Evolutionary conservation across 1,140 invertebrate species (phyloP).

Genomic region (Achroia grisella): DNA sequence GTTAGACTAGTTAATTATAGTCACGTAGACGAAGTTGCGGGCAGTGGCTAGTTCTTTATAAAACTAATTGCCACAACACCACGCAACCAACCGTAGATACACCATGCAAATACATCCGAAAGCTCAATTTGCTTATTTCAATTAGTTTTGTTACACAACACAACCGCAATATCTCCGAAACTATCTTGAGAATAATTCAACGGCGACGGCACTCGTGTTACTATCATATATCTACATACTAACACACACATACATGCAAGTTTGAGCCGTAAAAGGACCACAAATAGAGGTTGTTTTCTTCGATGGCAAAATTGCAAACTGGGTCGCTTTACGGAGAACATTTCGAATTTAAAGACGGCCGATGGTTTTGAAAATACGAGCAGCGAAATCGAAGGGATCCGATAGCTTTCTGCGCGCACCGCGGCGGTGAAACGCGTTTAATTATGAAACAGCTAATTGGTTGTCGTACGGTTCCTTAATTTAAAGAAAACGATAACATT

Average conservation of each 20-base stretch:
- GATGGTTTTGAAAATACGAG: slow-evolving; percentile 69
- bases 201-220: slow-evolving; percentile 25
- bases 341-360: slow-evolving; percentile 50
- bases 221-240: slow-evolving; percentile 17
- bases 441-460: slow-evolving; percentile 60
- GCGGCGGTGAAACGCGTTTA: slow-evolving; percentile 50
- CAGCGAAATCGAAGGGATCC: slow-evolving; percentile 57
- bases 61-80: no score
- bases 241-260: slow-evolving; percentile 1
- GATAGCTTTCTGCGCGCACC: slow-evolving; percentile 50
- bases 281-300: slow-evolving; percentile 5
- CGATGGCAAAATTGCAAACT: not conserved
- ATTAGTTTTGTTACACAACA: slow-evolving; percentile 62
- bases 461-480: slow-evolving; percentile 31
- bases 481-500: slow-evolving; percentile 7
- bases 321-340: slow-evolving; percentile 14
- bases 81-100: not conserved
- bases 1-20: no score
- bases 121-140: slow-evolving; percentile 62
- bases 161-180: slow-evolving; percentile 49
- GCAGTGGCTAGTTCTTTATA: no score
- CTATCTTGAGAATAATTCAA: slow-evolving; percentile 66
- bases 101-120: slow-evolving; percentile 17
- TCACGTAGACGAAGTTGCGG: no score
- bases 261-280: not conserved